Conservation (phyloP, 2,888 invertebrate species). For the Ornithoptera alexandrae region DNA sequence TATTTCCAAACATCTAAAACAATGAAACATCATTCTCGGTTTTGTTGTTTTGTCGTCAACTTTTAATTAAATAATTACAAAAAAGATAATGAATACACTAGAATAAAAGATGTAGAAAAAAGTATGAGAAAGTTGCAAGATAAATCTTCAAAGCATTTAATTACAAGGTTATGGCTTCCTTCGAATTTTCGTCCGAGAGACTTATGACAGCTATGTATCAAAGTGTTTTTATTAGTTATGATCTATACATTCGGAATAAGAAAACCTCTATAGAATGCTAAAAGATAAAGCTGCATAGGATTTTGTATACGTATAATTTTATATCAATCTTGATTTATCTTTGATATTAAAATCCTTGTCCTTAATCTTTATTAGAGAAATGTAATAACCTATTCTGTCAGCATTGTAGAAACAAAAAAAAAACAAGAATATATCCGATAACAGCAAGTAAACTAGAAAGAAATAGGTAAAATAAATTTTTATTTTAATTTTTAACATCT, state of each 20-base stretch:
- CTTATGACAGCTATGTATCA: conserved; percentile 27
- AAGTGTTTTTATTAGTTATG: conserved; percentile 21
- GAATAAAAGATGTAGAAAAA: conserved; percentile 1
- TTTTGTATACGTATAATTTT: neutral
- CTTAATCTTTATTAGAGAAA: no score
- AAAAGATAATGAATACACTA: neutral
- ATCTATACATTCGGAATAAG: conserved; percentile 2
- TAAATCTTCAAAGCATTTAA: conserved; percentile 75
- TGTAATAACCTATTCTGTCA: no score
- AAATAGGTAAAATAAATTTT: no score
- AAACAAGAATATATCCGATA: no score
- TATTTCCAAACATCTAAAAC: no score
- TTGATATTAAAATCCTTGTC: no score
- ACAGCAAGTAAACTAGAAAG: no score
- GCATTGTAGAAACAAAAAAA: no score
- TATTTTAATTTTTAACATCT: no score
- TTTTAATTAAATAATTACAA: neutral
- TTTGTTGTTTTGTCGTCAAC: no score
- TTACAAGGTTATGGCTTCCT: conserved; percentile 68
- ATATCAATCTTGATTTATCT: no score
- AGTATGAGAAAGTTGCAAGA: conserved; percentile 55
- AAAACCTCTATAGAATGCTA: neutral
- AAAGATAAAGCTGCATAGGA: neutral
- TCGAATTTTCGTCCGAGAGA: conserved; percentile 39
- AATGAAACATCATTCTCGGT: no score